Percentiles rank a stretch among this genome's conserved stretches.
These are phyloP conservation scores for Pyrocephalus nanus DNA, from an alignment of 2,797 vertebrate species.

Conservation along the genomic window DNA sequence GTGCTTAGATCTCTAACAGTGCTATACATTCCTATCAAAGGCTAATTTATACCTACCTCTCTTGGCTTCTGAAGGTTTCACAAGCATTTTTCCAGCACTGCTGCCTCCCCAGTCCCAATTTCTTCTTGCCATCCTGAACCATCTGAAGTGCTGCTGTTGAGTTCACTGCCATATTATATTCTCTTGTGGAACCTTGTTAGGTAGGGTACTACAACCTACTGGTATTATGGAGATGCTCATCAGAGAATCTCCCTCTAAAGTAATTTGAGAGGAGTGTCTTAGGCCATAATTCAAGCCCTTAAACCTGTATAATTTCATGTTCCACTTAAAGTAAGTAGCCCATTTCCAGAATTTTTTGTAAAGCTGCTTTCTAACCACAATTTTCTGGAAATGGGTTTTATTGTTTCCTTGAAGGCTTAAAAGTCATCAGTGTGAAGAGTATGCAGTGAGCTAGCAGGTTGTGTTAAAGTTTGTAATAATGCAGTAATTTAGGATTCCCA, in stretches of 20 bases:
- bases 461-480: neutral
- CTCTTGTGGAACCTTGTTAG: neutral
- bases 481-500: neutral
- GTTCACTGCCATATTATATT: rapidly evolving
- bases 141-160: neutral
- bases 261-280: neutral
- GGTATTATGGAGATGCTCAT: neutral
- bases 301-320: neutral
- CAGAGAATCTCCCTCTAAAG: neutral
- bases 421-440: neutral
- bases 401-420: conserved; percentile 15
- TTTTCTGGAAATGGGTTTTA: neutral
- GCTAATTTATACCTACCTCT: neutral
- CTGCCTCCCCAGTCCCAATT: neutral
- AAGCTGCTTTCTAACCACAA: neutral
- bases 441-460: neutral
- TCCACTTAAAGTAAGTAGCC: neutral
- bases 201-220: neutral
- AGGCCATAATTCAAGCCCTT: neutral
- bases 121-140: neutral
- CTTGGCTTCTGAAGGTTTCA: neutral
- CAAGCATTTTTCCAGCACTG: neutral
- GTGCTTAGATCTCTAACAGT: neutral
- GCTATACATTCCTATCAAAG: neutral
- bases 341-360: neutral